Evolutionary conservation across 2,888 invertebrate species (phyloP), one percentile per base, ranked within the genome.

Genomic region (Diarsia rubi): DNA sequence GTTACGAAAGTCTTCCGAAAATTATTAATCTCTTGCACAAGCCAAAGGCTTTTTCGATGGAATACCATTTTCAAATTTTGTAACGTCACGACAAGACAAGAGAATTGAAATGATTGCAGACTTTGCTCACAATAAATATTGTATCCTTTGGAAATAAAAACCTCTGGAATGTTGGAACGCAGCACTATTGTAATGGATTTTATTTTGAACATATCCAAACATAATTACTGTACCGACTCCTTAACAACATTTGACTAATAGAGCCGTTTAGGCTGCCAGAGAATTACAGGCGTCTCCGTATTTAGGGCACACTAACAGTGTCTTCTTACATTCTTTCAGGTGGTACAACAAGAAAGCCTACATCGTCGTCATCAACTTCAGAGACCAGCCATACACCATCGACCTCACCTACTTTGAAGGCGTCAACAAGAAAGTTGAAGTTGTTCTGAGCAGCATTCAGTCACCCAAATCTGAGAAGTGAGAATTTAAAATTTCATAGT

Each of bases 281-380:
- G n/a, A n/a, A n/a, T n/a, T n/a, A n/a, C n/a, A n/a, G n/a, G n/a
- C n/a, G n/a, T n/a, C n/a, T n/a, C n/a, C n/a, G n/a, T n/a, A n/a
- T n/a, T n/a, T n/a, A n/a, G n/a, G n/a, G n/a, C 24, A 27, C 6
- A 52, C 21, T 60, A 11, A 45, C 2, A 21, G 4, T n/a, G 0
- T 27, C 14, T 45, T 19, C 0, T 21, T 52, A n/a, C n/a, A 42
- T 52, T 60, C 65, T 88, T 88, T 0, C 87, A 92, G 92, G 57
- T 92, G 92, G 92, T 67, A 92, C 72, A 83, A 92, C 16, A 88
- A 88, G 3, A 93, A 94, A 57, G 88, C 81, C 47, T 94, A 97
- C 85, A 88, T 97, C 9, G 95, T 97, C 5, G 88, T 97, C 0
- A 92, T 97, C 21, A 98, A 98, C 95, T 95, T 97, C 59, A 97